Conservation (phyloP, 2,113 vertebrate genomes). For the Carollia perspicillata region DNA sequence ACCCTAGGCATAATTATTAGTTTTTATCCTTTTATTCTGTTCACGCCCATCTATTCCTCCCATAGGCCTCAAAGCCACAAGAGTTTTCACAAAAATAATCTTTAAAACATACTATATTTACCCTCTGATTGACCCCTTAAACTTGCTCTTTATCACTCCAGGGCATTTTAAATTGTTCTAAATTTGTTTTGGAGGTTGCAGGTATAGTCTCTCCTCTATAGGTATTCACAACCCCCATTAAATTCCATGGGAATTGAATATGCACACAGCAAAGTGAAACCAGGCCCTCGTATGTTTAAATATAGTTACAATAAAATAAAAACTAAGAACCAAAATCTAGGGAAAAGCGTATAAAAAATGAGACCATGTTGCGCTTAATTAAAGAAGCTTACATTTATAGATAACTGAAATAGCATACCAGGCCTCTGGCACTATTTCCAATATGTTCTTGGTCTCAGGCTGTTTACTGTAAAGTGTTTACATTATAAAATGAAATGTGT, state of each 20-base stretch:
- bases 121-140: conserved; percentile 68
- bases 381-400: conserved; percentile 36
- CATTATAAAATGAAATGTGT: conserved; percentile 57
- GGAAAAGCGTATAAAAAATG: neutral
- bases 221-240: conserved; percentile 64
- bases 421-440: conserved; percentile 57
- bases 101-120: conserved; percentile 73
- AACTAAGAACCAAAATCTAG: conserved; percentile 47
- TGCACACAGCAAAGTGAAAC: conserved; percentile 47
- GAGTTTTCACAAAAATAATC: conserved; percentile 73
- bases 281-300: conserved; percentile 25
- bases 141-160: conserved; percentile 63
- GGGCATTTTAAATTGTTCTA: conserved; percentile 76
- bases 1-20: conserved; percentile 57
- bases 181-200: conserved; percentile 65
- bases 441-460: conserved; percentile 48
- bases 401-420: conserved; percentile 14
- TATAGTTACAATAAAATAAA: conserved; percentile 55
- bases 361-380: conserved; percentile 53
- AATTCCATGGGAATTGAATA: conserved; percentile 42
- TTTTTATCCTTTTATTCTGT: conserved; percentile 57
- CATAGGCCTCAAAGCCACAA: conserved; percentile 61
- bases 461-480: conserved; percentile 52
- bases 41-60: conserved; percentile 61
- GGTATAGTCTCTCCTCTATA: conserved; percentile 52